Evolutionary conservation across 2,113 vertebrate species (phyloP).

Genomic region (Sinocyclocheilus rhinocerous): DNA sequence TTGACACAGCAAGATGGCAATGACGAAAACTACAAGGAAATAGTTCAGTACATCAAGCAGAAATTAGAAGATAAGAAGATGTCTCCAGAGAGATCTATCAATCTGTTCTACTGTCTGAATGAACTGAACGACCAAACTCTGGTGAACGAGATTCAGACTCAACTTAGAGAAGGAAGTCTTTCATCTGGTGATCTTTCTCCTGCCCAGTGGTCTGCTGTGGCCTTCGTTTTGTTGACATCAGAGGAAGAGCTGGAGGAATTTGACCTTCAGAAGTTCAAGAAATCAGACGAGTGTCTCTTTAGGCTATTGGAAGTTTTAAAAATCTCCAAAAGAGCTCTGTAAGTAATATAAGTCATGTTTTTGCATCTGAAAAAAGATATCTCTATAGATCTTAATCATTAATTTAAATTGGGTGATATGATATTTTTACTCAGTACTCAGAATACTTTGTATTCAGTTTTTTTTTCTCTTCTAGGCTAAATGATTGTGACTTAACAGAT

Average conservation of each 20-base stretch:
- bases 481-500: background rate
- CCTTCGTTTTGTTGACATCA: conserved; percentile 48
- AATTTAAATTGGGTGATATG: background rate
- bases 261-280: conserved; percentile 38
- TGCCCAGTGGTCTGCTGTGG: conserved; percentile 43
- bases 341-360: conserved; percentile 10
- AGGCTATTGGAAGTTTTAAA: conserved; percentile 6
- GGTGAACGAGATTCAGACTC: conserved; percentile 36
- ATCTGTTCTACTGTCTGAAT: conserved; percentile 37
- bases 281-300: conserved; percentile 32
- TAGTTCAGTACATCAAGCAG: conserved; percentile 26
- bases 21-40: background rate
- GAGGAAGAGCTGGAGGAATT: conserved; percentile 42
- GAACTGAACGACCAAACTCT: conserved; percentile 45
- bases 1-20: background rate
- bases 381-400: background rate
- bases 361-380: too few relatives aligned
- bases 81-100: conserved; percentile 39
- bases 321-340: conserved; percentile 32
- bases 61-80: background rate
- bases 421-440: background rate
- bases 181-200: conserved; percentile 30
- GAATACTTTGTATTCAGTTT: background rate
- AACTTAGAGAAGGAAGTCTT: background rate
- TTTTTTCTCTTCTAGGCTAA: background rate